Conservation (phyloP, 92 coral and sea anemone genomes). For the Epizoanthus ramosus region DNA sequence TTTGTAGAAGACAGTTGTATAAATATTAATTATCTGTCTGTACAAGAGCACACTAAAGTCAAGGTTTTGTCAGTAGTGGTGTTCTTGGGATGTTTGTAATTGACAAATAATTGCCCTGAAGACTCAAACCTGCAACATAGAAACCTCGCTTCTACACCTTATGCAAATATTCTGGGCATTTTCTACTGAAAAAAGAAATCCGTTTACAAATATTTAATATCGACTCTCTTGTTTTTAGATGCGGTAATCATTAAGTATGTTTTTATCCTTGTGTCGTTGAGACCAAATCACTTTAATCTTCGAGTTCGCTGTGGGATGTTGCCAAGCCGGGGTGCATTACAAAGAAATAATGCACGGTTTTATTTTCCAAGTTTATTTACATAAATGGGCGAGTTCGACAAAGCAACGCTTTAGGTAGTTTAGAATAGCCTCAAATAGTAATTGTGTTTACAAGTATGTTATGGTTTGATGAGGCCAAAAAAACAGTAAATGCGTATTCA, state of each 20-base stretch:
- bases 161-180: background rate
- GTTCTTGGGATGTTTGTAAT: background rate
- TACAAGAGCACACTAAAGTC: slow-evolving; percentile 32
- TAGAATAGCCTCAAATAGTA: background rate
- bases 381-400: slow-evolving; percentile 1
- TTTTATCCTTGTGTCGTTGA: slow-evolving; percentile 4
- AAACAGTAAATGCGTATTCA: slow-evolving; percentile 15
- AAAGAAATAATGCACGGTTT: background rate
- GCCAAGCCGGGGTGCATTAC: background rate
- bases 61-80: background rate
- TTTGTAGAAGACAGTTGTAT: slow-evolving; percentile 22
- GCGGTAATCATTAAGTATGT: slow-evolving; percentile 1
- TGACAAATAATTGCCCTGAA: slow-evolving; percentile 3
- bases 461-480: slow-evolving; percentile 7
- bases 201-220: background rate
- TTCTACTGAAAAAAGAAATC: slow-evolving; percentile 11
- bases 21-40: slow-evolving; percentile 34
- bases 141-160: background rate
- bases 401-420: slow-evolving; percentile 19
- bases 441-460: slow-evolving; percentile 37
- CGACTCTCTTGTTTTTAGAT: background rate
- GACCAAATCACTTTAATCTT: background rate
- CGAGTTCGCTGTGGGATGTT: slow-evolving; percentile 18
- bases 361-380: slow-evolving; percentile 19
- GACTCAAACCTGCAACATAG: background rate